A percentile compares a stretch with the other conserved stretches of the same genome.
Evolutionary conservation across 2,113 vertebrate genomes (phyloP).

Genomic region (Oryzias javanicus): DNA sequence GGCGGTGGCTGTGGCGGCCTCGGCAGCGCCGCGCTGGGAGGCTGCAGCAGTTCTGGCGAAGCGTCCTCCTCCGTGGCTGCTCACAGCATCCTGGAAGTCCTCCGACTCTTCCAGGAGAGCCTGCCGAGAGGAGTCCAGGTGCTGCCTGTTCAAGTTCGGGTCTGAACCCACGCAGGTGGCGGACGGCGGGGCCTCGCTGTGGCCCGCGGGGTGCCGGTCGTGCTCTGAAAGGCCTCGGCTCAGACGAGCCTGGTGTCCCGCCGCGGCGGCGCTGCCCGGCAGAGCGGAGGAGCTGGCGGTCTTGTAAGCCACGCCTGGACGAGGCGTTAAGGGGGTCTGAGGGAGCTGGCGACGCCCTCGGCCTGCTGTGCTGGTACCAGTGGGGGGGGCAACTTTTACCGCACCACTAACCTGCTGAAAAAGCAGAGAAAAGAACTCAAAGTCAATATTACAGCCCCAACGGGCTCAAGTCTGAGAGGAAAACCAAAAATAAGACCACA

Average conservation of each 20-base stretch:
- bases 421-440: constrained; percentile 27
- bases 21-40: constrained; percentile 75
- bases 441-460: background rate
- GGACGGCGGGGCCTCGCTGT: constrained; percentile 67
- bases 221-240: constrained; percentile 91
- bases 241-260: constrained; percentile 82
- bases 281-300: constrained; percentile 89
- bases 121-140: constrained; percentile 51
- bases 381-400: constrained; percentile 83
- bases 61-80: constrained; percentile 82
- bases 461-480: background rate
- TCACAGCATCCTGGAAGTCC: constrained; percentile 90
- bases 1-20: constrained; percentile 70
- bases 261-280: constrained; percentile 69
- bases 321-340: constrained; percentile 94
- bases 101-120: constrained; percentile 80
- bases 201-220: constrained; percentile 78
- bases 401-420: constrained; percentile 81
- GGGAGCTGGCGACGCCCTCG: constrained; percentile 92
- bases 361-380: constrained; percentile 85
- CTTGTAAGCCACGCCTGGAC: constrained; percentile 93
- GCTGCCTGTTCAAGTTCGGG: constrained; percentile 81
- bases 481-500: too few species aligned
- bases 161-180: constrained; percentile 87
- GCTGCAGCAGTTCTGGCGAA: constrained; percentile 78